These are phyloP conservation scores for Zapornia atra DNA, from an alignment of 2,113 vertebrate genomes.

Conservation along the genomic window DNA sequence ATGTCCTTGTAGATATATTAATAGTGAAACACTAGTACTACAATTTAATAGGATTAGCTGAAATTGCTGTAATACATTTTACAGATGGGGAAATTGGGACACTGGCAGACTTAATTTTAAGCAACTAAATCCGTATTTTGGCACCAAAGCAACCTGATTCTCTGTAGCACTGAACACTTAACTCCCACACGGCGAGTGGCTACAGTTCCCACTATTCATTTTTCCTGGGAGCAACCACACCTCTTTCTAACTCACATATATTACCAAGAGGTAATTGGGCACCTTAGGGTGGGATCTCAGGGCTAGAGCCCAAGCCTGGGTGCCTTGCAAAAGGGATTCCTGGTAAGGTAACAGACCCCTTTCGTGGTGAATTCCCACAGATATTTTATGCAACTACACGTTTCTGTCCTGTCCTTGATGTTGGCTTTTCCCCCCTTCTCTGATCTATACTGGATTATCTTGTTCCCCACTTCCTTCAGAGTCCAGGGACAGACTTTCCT, in stretches of 20 bases:
- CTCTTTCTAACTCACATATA: neutral
- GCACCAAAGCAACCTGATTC: slow-evolving; percentile 40
- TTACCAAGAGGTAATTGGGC: neutral
- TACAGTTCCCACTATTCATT: neutral
- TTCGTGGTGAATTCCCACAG: neutral
- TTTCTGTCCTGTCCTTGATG: neutral
- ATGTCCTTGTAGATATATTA: slow-evolving; percentile 56
- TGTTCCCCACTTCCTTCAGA: neutral
- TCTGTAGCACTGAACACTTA: neutral
- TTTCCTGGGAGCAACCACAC: neutral
- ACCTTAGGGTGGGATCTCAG: neutral
- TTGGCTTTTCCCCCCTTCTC: neutral
- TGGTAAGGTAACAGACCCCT: neutral
- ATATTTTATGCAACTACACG: neutral
- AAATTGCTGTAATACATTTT: slow-evolving; percentile 61
- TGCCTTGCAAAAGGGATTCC: neutral
- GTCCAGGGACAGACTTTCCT: neutral
- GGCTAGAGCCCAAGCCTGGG: neutral
- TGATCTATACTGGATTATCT: neutral
- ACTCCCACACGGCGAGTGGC: neutral
- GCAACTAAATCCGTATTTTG: slow-evolving; percentile 56
- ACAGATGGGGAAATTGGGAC: slow-evolving; percentile 62
- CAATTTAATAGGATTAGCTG: slow-evolving; percentile 66
- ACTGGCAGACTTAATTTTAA: slow-evolving; percentile 52
- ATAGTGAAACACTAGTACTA: slow-evolving; percentile 60